Evolutionary conservation across 2,113 vertebrate species (phyloP).

Genomic region (Macheiramphus alcinus): DNA sequence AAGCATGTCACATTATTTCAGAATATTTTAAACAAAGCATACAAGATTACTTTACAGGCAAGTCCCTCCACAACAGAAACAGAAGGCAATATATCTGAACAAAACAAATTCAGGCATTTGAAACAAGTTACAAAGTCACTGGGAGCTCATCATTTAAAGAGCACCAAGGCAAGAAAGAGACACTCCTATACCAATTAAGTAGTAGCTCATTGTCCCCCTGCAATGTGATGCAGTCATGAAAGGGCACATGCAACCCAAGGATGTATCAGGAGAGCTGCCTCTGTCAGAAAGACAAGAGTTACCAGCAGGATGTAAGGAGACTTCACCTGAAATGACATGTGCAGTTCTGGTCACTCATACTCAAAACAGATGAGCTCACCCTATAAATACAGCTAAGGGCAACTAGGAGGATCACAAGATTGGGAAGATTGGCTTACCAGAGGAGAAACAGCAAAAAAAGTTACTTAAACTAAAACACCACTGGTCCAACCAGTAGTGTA

Average conservation of each 20-base stretch:
- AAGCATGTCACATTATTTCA: neutral
- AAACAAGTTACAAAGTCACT: neutral
- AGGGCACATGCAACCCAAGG: neutral
- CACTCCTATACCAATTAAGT: fast-evolving
- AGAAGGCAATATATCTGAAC: neutral
- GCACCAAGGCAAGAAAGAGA: neutral
- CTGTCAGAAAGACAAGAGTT: neutral
- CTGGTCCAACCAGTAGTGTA: neutral
- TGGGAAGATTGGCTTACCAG: neutral
- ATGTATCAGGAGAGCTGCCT: neutral
- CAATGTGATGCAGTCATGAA: neutral
- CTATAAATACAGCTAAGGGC: neutral
- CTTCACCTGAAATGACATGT: neutral
- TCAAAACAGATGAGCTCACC: neutral
- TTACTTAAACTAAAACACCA: neutral
- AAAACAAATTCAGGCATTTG: neutral
- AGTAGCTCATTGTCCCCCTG: neutral
- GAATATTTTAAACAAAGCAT: neutral
- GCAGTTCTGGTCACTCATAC: neutral
- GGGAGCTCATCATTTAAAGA: neutral
- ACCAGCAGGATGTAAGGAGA: neutral
- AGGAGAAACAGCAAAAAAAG: neutral
- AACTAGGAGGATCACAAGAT: neutral
- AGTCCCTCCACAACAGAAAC: neutral
- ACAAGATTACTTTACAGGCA: neutral